Conservation (phyloP, 2,797 vertebrate genomes). For the Hapalemur alaotrensis region DNA sequence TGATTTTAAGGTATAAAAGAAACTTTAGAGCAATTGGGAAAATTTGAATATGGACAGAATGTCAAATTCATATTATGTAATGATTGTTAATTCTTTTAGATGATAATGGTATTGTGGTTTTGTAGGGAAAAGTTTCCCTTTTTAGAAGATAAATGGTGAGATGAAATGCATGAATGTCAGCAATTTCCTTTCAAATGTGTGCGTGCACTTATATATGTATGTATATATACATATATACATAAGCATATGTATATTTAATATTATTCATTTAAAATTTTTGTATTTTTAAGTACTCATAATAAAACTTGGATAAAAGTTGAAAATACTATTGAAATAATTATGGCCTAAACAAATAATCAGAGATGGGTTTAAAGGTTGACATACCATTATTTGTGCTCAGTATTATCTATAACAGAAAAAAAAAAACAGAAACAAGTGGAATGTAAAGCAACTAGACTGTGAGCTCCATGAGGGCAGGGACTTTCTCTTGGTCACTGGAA, state of each 20-base stretch:
- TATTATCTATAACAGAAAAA: not conserved
- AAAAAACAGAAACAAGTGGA: not conserved
- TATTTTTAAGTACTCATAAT: not conserved
- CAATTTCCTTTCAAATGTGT: not conserved
- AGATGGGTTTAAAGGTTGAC: not conserved
- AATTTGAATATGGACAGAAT: not conserved
- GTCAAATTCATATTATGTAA: not conserved
- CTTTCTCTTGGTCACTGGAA: not conserved
- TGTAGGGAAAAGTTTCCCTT: not conserved
- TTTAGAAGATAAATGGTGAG: not conserved
- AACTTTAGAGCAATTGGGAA: not conserved
- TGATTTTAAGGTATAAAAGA: not conserved
- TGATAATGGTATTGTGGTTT: not conserved
- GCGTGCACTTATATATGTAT: not conserved
- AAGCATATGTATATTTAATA: not conserved
- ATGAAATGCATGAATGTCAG: not conserved
- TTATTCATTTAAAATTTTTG: not conserved
- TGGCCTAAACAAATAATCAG: not conserved
- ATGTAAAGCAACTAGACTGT: not conserved
- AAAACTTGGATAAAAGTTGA: not conserved
- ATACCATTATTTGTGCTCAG: not conserved
- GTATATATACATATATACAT: not conserved
- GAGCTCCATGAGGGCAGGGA: not conserved
- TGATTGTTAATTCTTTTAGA: not conserved
- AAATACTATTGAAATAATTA: conserved; percentile 2